Evolutionary conservation across 1,140 invertebrate genomes (phyloP).

Genomic region (Anagrus nilaparvatae): DNA sequence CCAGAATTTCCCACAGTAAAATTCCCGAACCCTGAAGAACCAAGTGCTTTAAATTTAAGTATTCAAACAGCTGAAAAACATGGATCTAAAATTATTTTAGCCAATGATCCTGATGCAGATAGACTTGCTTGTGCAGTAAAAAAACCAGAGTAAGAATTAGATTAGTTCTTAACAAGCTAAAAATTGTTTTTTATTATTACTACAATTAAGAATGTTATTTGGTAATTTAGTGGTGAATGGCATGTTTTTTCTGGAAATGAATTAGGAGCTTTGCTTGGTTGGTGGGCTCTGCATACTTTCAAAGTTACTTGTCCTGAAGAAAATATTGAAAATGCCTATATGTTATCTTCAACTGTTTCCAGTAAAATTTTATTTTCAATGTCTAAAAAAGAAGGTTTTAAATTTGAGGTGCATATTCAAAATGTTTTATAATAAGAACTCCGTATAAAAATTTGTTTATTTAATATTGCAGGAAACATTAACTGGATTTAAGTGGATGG

Average conservation of each 20-base stretch:
- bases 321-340: conserved; percentile 53
- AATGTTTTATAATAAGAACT: conserved; percentile 1
- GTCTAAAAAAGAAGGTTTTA: conserved; percentile 69
- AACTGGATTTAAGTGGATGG: conserved; percentile 99
- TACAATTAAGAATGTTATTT: not conserved
- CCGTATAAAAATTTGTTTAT: not conserved
- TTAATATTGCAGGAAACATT: conserved; percentile 66
- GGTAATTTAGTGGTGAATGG: conserved; percentile 57
- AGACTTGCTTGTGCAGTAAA: conserved; percentile 86
- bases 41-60: conserved; percentile 76
- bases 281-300: conserved; percentile 73
- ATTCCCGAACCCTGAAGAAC: conserved; percentile 98
- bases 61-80: conserved; percentile 71
- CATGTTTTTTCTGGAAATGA: conserved; percentile 94
- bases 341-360: conserved; percentile 92
- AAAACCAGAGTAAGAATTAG: conserved; percentile 39
- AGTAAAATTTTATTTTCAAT: conserved; percentile 91
- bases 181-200: not conserved
- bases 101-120: conserved; percentile 99
- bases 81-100: conserved; percentile 69
- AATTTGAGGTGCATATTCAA: conserved; percentile 52
- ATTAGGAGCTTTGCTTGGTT: conserved; percentile 87
- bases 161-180: not conserved
- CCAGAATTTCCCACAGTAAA: conserved; percentile 95
- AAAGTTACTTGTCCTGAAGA: conserved; percentile 40